Conservation (phyloP, 2,113 vertebrate species). For the Panthera uncia region DNA sequence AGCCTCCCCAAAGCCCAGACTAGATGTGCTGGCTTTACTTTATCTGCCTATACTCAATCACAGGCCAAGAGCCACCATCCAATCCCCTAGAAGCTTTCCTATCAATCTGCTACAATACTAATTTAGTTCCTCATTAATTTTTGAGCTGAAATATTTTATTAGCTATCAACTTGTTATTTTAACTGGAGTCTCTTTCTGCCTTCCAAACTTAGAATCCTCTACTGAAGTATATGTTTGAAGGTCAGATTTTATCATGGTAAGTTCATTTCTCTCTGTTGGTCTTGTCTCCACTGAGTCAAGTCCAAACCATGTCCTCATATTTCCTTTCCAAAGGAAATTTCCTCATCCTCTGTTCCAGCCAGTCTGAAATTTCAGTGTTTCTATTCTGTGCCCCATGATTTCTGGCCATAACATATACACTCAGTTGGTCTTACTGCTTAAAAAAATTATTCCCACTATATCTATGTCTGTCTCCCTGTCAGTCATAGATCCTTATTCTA, state of each 20-base stretch:
- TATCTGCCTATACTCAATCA: neutral
- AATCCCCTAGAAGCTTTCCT: neutral
- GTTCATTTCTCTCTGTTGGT: neutral
- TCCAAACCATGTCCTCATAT: neutral
- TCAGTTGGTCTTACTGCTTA: neutral
- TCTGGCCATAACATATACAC: neutral
- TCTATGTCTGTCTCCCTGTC: neutral
- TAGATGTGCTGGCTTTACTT: neutral
- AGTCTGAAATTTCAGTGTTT: neutral
- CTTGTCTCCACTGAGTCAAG: neutral
- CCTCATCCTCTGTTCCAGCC: neutral
- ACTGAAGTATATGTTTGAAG: neutral
- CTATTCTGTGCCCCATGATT: neutral
- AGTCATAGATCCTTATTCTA: neutral
- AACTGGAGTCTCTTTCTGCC: neutral
- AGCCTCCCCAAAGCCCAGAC: neutral
- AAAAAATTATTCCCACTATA: neutral
- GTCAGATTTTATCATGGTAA: neutral
- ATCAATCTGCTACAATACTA: neutral
- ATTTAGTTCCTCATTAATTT: neutral
- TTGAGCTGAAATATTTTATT: neutral
- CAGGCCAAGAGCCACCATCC: neutral
- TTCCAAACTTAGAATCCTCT: neutral
- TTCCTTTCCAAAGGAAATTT: neutral
- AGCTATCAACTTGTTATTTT: neutral